These are phyloP conservation scores for Coendou prehensilis DNA, from an alignment of 2,797 vertebrate genomes.

Conservation along the genomic window DNA sequence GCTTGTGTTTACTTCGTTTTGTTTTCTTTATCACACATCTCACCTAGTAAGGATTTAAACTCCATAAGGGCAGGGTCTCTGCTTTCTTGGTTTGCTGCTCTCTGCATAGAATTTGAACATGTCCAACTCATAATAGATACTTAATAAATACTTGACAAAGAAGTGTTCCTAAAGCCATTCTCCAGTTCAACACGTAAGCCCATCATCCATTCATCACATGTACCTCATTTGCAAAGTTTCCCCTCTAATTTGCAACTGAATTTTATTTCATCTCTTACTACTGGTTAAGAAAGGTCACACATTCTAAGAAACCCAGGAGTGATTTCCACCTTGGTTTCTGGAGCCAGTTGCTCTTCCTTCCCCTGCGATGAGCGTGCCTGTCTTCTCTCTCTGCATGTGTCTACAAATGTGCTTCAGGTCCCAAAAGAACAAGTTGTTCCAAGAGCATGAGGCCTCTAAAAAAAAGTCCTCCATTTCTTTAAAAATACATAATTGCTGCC, in stretches of 20 bases:
- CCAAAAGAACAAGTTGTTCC: conserved; percentile 60
- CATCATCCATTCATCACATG: neutral
- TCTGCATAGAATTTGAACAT: neutral
- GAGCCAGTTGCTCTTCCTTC: neutral
- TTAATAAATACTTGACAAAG: neutral
- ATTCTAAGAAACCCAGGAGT: neutral
- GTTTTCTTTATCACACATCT: neutral
- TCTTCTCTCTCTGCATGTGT: neutral
- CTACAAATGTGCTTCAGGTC: neutral
- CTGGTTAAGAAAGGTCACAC: neutral
- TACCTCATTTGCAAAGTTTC: neutral
- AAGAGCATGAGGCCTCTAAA: conserved; percentile 60
- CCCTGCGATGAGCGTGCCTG: neutral
- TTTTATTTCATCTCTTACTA: neutral
- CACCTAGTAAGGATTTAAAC: neutral
- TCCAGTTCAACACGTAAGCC: neutral
- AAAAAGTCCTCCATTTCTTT: conserved; percentile 46
- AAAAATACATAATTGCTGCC: conserved; percentile 84
- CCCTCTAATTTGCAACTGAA: neutral
- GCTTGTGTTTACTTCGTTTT: neutral
- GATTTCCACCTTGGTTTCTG: neutral
- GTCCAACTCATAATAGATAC: neutral
- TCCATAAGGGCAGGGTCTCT: neutral
- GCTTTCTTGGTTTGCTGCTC: neutral
- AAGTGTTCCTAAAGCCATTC: neutral